Evolutionary conservation across 2,888 invertebrate genomes (phyloP), one percentile per base, ranked within the genome.

Genomic region (Aproaerema taeniolella): DNA sequence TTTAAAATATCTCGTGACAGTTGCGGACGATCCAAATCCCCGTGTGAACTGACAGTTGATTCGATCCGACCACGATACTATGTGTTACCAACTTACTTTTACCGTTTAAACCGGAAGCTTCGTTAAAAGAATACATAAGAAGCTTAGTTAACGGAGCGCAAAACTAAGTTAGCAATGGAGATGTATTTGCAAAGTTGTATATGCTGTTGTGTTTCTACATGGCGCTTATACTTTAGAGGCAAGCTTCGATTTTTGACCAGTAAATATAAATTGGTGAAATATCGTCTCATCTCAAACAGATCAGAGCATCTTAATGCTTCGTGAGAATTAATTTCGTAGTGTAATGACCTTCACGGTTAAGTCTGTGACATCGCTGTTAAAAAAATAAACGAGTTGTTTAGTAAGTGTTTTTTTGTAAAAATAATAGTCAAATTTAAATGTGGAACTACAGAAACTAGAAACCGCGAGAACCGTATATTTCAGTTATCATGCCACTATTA

Each of bases 251-350:
- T 42, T n/a, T 4, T 5, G 7, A 30, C n/a, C 1, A 38, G 45
- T 26, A 52, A 46, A 42, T 2, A 30, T 52, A 58, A 41, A 24
- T 52, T 65, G 47, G 66, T 53, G 40, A 50, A 58, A 59, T 58
- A 60, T 67, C 61, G 58, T 69, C 67, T 69, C 71, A 72, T 72
- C 71, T 74, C 62, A 55, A 61, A n/a, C 61, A 61, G 67, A 70
- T 66, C 68, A 65, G 53, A 70, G 65, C 69, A 58, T 71, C 70
- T 72, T 72, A 74, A 72, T 68, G 67, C 67, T 55, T 59, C 70
- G 80, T 80, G 82, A 78, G 82, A 82, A 82, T 80, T 78, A 77
- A 81, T 78, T 75, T 71, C 56, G 65, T 66, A 60, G 73, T 67
- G 61, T 70, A 76, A 74, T 71, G 75, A 77, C 76, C 76, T 76